phyloP scores from a whole-genome alignment of 2,113 vertebrate species.

The Macquaria ambigua region DNA sequence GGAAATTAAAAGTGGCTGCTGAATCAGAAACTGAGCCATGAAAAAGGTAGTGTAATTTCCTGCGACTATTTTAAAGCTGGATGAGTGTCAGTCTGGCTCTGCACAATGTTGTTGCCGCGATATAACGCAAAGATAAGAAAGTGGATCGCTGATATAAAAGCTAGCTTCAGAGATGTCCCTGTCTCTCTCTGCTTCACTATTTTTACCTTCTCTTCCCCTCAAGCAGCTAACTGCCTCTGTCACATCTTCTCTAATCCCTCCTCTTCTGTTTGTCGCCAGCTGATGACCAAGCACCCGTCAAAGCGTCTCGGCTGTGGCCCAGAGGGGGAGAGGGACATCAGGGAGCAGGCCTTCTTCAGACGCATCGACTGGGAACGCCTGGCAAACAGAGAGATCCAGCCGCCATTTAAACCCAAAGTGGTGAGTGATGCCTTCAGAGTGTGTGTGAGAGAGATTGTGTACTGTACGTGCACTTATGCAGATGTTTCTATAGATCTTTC shows the following conservation, averaged over 20 bases:
- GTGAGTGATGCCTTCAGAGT: conserved; percentile 82
- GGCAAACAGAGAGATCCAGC: conserved; percentile 94
- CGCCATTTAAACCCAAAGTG: conserved; percentile 98
- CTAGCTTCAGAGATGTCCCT: background rate
- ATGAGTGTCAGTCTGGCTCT: conserved; percentile 14
- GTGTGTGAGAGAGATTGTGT: conserved; percentile 76
- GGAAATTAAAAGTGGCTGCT: conserved; percentile 41
- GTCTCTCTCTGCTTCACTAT: background rate
- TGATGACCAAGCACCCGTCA: conserved; percentile 98
- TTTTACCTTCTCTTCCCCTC: background rate
- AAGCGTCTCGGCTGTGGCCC: conserved; percentile 95
- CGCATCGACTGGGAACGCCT: conserved; percentile 98
- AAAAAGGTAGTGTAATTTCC: conserved; percentile 39
- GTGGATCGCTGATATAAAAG: background rate
- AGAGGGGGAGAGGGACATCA: conserved; percentile 94
- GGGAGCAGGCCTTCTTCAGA: conserved; percentile 97
- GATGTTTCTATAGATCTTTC: background rate
- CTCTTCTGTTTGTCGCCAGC: conserved; percentile 76
- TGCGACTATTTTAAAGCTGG: conserved; percentile 27
- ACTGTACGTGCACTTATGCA: background rate
- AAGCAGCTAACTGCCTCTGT: background rate
- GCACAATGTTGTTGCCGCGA: background rate
- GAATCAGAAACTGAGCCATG: background rate
- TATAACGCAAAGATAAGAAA: background rate
- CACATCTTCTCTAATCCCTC: background rate